A percentile compares a stretch with the other conserved stretches of the same genome.
phyloP scores from a whole-genome alignment of 2,888 invertebrate species.

The Dasypogon diadema region DNA sequence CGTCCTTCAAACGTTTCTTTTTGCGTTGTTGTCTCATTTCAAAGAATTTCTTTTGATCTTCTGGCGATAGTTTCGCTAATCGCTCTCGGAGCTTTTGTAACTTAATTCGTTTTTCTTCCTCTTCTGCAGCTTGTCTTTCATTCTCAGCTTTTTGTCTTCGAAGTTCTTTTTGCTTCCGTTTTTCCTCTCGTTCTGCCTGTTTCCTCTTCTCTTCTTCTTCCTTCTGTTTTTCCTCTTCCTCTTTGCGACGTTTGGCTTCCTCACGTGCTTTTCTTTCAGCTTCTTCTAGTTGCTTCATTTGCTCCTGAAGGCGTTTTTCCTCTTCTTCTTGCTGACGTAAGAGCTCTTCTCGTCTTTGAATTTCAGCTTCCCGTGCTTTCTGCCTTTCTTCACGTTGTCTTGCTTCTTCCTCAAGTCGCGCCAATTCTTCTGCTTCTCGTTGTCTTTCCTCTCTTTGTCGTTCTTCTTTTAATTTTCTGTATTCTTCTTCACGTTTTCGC shows the following conservation, averaged over 20 bases:
- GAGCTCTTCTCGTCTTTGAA: slow-evolving; percentile 61
- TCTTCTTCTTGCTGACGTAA: slow-evolving; percentile 61
- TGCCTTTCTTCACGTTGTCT: slow-evolving; percentile 61
- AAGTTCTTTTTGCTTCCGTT: slow-evolving; percentile 34
- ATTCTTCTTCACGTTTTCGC: slow-evolving; percentile 63
- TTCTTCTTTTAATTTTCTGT: slow-evolving; percentile 61
- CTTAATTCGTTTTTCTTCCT: slow-evolving; percentile 58
- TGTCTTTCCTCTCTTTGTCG: slow-evolving; percentile 61
- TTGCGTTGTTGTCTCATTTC: slow-evolving; percentile 63
- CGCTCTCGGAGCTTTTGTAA: slow-evolving; percentile 61
- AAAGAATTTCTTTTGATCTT: slow-evolving; percentile 63
- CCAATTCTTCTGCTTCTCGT: slow-evolving; percentile 62
- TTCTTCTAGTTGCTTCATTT: slow-evolving; percentile 60
- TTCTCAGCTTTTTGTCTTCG: slow-evolving; percentile 56
- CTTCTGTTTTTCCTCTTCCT: slow-evolving; percentile 58
- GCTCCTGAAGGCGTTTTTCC: slow-evolving; percentile 62
- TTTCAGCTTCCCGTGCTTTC: slow-evolving; percentile 63
- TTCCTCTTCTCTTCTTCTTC: slow-evolving; percentile 56
- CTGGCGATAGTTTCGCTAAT: slow-evolving; percentile 62
- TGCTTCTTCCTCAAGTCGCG: slow-evolving; percentile 62
- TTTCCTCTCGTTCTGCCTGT: slow-evolving; percentile 45
- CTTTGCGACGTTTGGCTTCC: slow-evolving; percentile 53
- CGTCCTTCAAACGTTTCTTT: slow-evolving; percentile 56
- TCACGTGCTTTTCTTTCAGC: slow-evolving; percentile 60
- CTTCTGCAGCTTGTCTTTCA: slow-evolving; percentile 50